phyloP scores from a whole-genome alignment of 1,140 invertebrate species.

The Subanguina moxae region DNA sequence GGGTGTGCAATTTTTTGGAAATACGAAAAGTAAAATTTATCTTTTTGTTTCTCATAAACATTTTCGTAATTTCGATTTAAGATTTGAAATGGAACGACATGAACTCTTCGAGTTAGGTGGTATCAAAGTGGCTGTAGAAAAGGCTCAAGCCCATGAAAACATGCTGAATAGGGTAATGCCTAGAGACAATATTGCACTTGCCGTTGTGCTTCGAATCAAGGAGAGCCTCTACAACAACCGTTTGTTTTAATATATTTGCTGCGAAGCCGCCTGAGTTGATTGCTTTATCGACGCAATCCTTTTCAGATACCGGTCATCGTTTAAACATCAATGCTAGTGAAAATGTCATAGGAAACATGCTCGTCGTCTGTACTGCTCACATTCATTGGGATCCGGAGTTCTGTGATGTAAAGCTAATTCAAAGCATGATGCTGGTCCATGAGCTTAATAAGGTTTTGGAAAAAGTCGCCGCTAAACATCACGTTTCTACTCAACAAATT shows the following conservation, averaged over 20 bases:
- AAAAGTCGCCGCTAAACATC: slow-evolving; percentile 23
- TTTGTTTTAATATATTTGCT: slow-evolving; percentile 66
- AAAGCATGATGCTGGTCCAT: slow-evolving; percentile 97
- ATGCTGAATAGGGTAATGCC: slow-evolving; percentile 79
- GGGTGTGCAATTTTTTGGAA: slow-evolving; percentile 96
- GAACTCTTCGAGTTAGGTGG: slow-evolving; percentile 89
- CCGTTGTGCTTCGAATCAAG: slow-evolving; percentile 66
- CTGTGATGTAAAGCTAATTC: slow-evolving; percentile 98
- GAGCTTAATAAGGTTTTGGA: slow-evolving; percentile 66
- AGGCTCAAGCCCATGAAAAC: slow-evolving; percentile 74
- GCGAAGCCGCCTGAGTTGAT: too few relatives aligned
- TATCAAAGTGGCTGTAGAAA: slow-evolving; percentile 80
- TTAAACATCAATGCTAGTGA: slow-evolving; percentile 21
- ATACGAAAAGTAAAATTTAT: slow-evolving; percentile 76
- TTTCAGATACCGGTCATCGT: slow-evolving; percentile 14
- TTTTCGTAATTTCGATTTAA: slow-evolving; percentile 58
- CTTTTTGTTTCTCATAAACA: slow-evolving; percentile 13
- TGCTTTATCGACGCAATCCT: slow-evolving; percentile 64
- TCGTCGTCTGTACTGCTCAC: slow-evolving; percentile 93
- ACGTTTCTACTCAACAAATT: slow-evolving; percentile 66
- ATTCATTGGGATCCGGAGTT: slow-evolving; percentile 99
- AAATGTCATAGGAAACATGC: slow-evolving; percentile 68
- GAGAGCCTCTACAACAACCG: slow-evolving; percentile 59
- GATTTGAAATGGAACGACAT: slow-evolving; percentile 88
- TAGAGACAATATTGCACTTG: slow-evolving; percentile 96